Conservation (phyloP, 2,888 invertebrate genomes). For the Chironomus tentans region DNA sequence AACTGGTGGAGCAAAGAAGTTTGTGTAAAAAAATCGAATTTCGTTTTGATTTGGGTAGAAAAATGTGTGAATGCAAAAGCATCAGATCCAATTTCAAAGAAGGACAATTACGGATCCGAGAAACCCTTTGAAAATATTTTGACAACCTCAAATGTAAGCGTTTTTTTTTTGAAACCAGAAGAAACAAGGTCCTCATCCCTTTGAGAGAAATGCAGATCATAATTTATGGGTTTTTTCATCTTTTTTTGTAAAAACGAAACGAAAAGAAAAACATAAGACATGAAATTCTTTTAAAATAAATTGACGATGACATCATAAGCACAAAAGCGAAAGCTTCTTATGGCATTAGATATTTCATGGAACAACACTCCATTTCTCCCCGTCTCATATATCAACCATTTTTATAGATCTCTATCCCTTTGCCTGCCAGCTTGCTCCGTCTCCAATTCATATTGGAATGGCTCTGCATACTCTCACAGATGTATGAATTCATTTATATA, state of each 20-base stretch:
- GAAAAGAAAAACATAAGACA: not conserved
- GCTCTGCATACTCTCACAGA: not conserved
- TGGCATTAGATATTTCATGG: not conserved
- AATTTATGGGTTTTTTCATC: conserved; percentile 6
- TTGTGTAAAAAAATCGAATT: too few relatives aligned
- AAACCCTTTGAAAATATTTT: too few relatives aligned
- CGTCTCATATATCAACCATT: not conserved
- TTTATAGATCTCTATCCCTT: not conserved
- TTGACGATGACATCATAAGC: conserved; percentile 23
- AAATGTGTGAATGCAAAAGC: not conserved
- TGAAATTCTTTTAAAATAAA: conserved; percentile 1
- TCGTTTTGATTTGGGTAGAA: too few relatives aligned
- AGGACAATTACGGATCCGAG: too few relatives aligned
- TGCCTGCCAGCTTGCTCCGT: not conserved
- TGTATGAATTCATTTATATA: not conserved
- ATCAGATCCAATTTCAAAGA: too few relatives aligned
- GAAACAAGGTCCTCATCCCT: not conserved
- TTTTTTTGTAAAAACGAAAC: not conserved
- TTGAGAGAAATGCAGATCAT: not conserved
- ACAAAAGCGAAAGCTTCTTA: conserved; percentile 20
- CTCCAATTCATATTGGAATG: not conserved
- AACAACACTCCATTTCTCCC: not conserved
- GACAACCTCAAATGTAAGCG: too few relatives aligned
- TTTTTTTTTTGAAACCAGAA: too few relatives aligned
- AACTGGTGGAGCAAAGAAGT: not conserved